Percentiles rank a stretch among this genome's conserved stretches.
phyloP scores from a whole-genome alignment of 64 coral and sea anemone species.

The Hydrozoanthus tunicans region DNA sequence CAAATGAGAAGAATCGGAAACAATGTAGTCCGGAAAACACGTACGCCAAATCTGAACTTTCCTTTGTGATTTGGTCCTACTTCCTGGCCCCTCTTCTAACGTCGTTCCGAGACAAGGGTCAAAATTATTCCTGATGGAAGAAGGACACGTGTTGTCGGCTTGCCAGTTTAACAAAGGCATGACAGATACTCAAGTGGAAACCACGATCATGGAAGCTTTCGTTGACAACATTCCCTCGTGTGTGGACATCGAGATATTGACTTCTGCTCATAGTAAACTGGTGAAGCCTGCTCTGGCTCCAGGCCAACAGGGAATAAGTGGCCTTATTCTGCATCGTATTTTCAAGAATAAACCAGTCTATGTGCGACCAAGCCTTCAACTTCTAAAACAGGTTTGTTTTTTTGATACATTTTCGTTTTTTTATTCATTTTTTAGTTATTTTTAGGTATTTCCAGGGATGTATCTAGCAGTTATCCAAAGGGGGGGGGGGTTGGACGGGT shows the following conservation, averaged over 20 bases:
- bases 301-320: slow-evolving; percentile 13
- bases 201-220: slow-evolving; percentile 10
- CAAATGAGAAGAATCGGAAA: slow-evolving; percentile 17
- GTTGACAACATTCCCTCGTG: slow-evolving; percentile 10
- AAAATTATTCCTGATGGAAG: slow-evolving; percentile 11
- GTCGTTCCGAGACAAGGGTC: slow-evolving; percentile 16
- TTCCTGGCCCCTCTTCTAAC: slow-evolving; percentile 16
- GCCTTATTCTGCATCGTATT: slow-evolving; percentile 17
- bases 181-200: slow-evolving; percentile 4
- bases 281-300: slow-evolving; percentile 4
- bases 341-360: slow-evolving; percentile 6
- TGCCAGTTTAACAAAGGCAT: slow-evolving; percentile 4
- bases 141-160: slow-evolving; percentile 16
- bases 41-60: not conserved
- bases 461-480: slow-evolving; percentile 4
- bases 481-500: not conserved
- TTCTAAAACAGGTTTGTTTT: slow-evolving; percentile 5
- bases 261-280: slow-evolving; percentile 21
- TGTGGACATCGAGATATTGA: slow-evolving; percentile 14
- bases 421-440: slow-evolving; percentile 13
- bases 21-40: slow-evolving; percentile 15
- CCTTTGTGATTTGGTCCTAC: slow-evolving; percentile 16
- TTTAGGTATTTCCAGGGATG: not conserved
- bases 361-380: slow-evolving; percentile 12
- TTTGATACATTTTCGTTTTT: not conserved